Base-by-base conservation (phyloP, 2,113 vertebrate genomes). In the Octodon degus region DNA sequence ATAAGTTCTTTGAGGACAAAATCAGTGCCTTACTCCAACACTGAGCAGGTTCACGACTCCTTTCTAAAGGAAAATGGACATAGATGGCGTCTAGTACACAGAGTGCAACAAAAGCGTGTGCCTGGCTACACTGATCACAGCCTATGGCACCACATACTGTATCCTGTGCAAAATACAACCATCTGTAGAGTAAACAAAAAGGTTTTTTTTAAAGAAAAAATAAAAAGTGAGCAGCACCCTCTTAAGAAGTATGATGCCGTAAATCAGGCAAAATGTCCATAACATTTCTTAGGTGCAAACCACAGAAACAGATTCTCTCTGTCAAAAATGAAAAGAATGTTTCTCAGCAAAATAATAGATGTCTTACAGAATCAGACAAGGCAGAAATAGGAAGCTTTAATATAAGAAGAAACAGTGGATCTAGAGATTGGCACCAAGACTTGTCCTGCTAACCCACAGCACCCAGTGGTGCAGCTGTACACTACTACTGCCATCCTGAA, bases 1-100 rank as follows among this genome's bases (percentile, higher is more conserved):
- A 4, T 86, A 93, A 76, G 62, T 84, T 89, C 24, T 76, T 62
- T 92, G 86, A 81, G 30, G 53, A 83, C 37, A 84, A 93, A 86
- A 22, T 37, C 37, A 8, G 68, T 63, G 27, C 34, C 30, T 84
- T 58, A 27, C 8, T 94, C 27, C 84, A 62, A 65, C 58, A 10
- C 25, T 43, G 79, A 17, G 12, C 20, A 58, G 12, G 20, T 11
- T 47, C 7, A 19, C 7, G 14, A 11, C 30, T 89, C 32, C 20
- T 92, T 95, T 95, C 82, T 40, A 62, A 67, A 63, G 22, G 30
- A n/a, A 47, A 86, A 11, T 77, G 68, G 0, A 53, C 60, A 90
- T 47, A 58, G 12, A 14, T 47, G 70, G 6, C 76, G 27, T 81
- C 30, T 96, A 20, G 1, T 63, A 63, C 1, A 85, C 2, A 85